These are phyloP conservation scores for Asbolus verrucosus DNA, from an alignment of 1,140 invertebrate species.

Conservation along the genomic window DNA sequence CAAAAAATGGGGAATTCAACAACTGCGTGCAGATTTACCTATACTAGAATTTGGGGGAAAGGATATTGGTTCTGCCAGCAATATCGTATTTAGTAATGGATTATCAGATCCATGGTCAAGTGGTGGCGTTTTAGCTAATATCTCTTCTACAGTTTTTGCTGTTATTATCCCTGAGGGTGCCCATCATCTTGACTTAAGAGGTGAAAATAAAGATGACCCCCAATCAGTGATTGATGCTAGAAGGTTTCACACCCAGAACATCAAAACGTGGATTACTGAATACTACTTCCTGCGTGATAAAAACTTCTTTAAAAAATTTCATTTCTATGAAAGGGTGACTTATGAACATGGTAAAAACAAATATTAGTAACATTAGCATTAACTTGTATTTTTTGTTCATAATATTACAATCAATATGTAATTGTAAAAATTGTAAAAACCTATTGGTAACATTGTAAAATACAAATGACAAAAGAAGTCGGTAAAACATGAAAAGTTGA, in stretches of 20 bases:
- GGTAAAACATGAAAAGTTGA: no score
- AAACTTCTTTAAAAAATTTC: conserved; percentile 5
- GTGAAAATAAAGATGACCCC: conserved; percentile 78
- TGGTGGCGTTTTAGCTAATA: conserved; percentile 84
- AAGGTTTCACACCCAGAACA: conserved; percentile 74
- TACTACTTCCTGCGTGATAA: conserved; percentile 39
- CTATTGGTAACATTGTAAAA: no score
- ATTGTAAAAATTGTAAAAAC: no score
- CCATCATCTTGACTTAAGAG: conserved; percentile 92
- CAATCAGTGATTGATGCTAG: conserved; percentile 76
- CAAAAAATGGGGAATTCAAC: conserved; percentile 74
- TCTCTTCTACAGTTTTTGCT: conserved; percentile 76
- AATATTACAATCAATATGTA: no score
- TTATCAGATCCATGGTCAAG: conserved; percentile 93
- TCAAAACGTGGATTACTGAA: conserved; percentile 76
- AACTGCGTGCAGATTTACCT: conserved; percentile 73
- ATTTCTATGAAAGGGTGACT: conserved; percentile 1
- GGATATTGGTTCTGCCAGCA: conserved; percentile 76
- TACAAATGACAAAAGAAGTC: no score
- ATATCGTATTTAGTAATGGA: conserved; percentile 94
- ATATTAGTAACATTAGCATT: no score
- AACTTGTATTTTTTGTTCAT: no score
- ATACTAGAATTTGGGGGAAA: conserved; percentile 85
- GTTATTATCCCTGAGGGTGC: conserved; percentile 90
- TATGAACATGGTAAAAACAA: background rate